These are phyloP conservation scores for Machaerirhynchus nigripectus DNA, from an alignment of 2,113 vertebrate genomes.

Conservation along the genomic window DNA sequence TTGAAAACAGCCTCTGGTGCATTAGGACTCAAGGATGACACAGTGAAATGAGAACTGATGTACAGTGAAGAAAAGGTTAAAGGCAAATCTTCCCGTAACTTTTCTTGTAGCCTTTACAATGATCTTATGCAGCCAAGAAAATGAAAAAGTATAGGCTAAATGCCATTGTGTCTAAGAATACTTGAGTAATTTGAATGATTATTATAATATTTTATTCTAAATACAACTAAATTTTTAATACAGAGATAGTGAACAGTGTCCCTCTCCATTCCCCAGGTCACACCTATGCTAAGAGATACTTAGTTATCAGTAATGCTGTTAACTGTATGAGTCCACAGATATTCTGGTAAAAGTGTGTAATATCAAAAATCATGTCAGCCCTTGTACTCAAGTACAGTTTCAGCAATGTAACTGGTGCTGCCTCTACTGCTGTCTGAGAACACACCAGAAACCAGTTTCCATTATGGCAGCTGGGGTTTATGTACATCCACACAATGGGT, in stretches of 20 bases:
- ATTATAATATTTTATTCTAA: background rate
- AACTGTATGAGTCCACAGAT: background rate
- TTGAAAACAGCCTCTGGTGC: background rate
- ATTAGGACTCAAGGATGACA: background rate
- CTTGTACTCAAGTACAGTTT: background rate
- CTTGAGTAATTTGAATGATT: background rate
- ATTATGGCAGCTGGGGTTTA: background rate
- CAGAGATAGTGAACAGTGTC: background rate
- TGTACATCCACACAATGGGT: background rate
- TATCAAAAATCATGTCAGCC: background rate
- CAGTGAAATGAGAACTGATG: background rate
- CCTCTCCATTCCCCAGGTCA: background rate
- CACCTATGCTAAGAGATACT: background rate
- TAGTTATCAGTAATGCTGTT: background rate
- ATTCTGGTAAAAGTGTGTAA: background rate
- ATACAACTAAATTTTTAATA: background rate
- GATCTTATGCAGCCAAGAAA: background rate
- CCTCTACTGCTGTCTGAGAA: background rate
- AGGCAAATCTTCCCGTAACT: background rate
- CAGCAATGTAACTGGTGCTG: background rate
- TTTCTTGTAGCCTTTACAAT: background rate
- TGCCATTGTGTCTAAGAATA: background rate
- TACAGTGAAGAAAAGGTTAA: background rate
- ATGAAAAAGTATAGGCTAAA: background rate
- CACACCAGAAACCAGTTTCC: background rate